Conservation (phyloP, 2,888 invertebrate species). For the Platerodrilus igneus region DNA sequence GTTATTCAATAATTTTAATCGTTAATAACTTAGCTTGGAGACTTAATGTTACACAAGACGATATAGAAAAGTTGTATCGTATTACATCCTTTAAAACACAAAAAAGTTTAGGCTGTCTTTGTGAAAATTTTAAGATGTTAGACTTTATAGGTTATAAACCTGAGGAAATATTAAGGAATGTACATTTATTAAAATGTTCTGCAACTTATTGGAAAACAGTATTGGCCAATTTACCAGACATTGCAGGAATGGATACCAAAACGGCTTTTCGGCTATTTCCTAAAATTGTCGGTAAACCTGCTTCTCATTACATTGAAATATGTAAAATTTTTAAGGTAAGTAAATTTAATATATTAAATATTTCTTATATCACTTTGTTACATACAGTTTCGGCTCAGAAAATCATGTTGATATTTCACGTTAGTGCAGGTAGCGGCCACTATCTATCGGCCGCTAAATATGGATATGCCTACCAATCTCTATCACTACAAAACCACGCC, state of each 20-base stretch:
- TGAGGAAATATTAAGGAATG: conserved; percentile 54
- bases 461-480: too few relatives aligned
- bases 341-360: too few relatives aligned
- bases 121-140: conserved; percentile 54
- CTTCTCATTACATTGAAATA: conserved; percentile 53
- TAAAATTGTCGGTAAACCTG: conserved; percentile 58
- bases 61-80: conserved; percentile 42
- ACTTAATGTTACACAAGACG: conserved; percentile 43
- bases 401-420: too few relatives aligned
- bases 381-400: too few relatives aligned
- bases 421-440: too few relatives aligned
- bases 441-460: too few relatives aligned
- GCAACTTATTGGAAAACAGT: conserved; percentile 56
- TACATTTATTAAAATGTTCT: conserved; percentile 56
- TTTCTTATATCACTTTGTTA: too few relatives aligned
- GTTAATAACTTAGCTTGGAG: conserved; percentile 41
- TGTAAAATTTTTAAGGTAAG: conserved; percentile 51
- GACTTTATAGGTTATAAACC: conserved; percentile 54
- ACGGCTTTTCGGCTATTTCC: conserved; percentile 56
- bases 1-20: conserved; percentile 9
- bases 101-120: conserved; percentile 51
- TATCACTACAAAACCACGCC: too few relatives aligned
- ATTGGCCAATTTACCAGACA: conserved; percentile 51
- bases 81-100: conserved; percentile 42
- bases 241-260: conserved; percentile 55